Base-by-base conservation (phyloP, 2,113 vertebrate species). In the Sinosuthora webbiana region DNA sequence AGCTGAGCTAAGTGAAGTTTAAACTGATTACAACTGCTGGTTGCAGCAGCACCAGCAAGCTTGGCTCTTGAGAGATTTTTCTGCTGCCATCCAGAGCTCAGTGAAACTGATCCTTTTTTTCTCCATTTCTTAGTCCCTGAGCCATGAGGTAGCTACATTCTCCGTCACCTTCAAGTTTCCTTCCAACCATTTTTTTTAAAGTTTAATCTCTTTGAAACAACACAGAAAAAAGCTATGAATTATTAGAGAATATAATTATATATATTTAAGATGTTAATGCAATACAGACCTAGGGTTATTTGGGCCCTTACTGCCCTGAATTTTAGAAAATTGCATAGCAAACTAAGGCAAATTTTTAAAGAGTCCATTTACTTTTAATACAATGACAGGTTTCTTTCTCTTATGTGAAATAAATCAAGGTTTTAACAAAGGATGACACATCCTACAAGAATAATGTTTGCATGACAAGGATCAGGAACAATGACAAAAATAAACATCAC, bases 311-410 rank as follows among this genome's bases (percentile, higher is more conserved):
- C 33, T 41, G 41, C 12, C 47, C 49, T 20, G 60, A 65, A 35
- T 77, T 93, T 86, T 31, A 68, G 60, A 89, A 89, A 78, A 82
- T 62, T 87, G 13, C 28, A 44, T 59, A 24, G 31, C 4, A 74
- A 91, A 70, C 16, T 16, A 45, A 49, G 47, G 19, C 14, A 2
- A 11, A 69, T 62, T 75, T 83, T 80, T 23, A 47, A 63, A 64
- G 44, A 42, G 11, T 44, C 28, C 42, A 28, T 84, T 86, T 85
- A 57, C 21, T 86, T 89, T 60, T 83, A 94, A 90, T 23, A 13
- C 49, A 90, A 53, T 95, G 81, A 83, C 55, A 90, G 67, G 30
- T 93, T 85, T 65, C 57, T 75, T 83, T 84, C 47, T 94, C 28
- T 75, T 71, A 45, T 19, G 18, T 53, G 52, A 71, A 94, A 85